These are phyloP conservation scores for Nematopogon swammerdamellus DNA, from an alignment of 2,888 invertebrate genomes.

Conservation along the genomic window DNA sequence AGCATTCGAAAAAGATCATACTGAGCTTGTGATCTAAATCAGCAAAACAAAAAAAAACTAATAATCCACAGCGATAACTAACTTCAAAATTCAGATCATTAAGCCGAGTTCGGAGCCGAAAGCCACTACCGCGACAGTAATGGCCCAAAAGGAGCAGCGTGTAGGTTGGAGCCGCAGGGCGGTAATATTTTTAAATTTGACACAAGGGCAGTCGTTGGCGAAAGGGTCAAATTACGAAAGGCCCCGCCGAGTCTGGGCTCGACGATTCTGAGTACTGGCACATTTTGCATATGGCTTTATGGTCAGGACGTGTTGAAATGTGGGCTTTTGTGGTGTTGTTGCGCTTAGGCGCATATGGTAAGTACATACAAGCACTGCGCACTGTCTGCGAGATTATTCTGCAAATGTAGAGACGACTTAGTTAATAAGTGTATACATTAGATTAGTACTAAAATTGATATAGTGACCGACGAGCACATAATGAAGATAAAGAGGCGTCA, in stretches of 20 bases:
- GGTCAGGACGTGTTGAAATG: background rate
- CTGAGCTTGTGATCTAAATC: too few relatives aligned
- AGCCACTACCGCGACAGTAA: background rate
- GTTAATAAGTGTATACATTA: too few relatives aligned
- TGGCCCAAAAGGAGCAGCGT: background rate
- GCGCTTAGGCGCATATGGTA: background rate
- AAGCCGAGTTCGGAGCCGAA: background rate
- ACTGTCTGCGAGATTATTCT: background rate
- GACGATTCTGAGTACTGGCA: background rate
- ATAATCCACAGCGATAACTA: background rate
- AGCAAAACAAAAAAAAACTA: too few relatives aligned
- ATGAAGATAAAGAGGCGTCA: too few relatives aligned
- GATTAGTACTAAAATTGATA: too few relatives aligned
- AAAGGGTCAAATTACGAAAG: slow-evolving; percentile 3
- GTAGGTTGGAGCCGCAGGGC: background rate
- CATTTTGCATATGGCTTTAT: background rate
- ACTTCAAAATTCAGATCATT: background rate
- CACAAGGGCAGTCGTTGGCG: slow-evolving; percentile 1
- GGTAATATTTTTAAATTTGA: slow-evolving; percentile 2
- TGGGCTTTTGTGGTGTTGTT: background rate
- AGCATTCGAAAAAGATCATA: too few relatives aligned
- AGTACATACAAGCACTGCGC: background rate
- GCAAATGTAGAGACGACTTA: too few relatives aligned
- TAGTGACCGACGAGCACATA: too few relatives aligned
- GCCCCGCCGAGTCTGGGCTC: background rate